Base-by-base conservation (phyloP, 92 coral and sea anemone species). In the Palythoa grandis region DNA sequence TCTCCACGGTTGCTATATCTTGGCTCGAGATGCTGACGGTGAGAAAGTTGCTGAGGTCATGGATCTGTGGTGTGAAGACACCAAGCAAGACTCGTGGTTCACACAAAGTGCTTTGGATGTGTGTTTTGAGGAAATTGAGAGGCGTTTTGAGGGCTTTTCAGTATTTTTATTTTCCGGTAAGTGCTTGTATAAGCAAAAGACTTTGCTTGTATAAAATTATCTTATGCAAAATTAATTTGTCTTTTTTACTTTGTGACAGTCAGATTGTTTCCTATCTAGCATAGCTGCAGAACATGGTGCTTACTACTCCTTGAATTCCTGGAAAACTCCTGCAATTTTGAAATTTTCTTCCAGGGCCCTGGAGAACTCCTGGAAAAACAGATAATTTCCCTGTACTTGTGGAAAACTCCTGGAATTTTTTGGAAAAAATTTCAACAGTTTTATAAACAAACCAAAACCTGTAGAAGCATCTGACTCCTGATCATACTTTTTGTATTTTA, bases 1-100 rank as follows among this genome's bases (percentile, higher is more conserved):
- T 37, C 74, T 80, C 47, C 85, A 80, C 16, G 85, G 85, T 24
- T 70, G 71, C 72, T 52, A 40, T 38, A 52, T 56, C 10, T 39
- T 61, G 54, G 74, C 74, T 9, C 20, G 58, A 43, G 52, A 63
- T 25, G 68, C 19, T 17, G 68, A 61, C 25, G 17, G 17, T 7
- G 68, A 17, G 20, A 61, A 61, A 61, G 68, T 61, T 17, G 29
- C 68, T 61, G 68, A 61, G 20, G 20, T 61, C 20, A 61, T 61
- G 20, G 68, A 61, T 22, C 68, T 61, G 23, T 61, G 68, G 68
- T 61, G 68, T 61, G 68, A 61, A 24, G 68, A 61, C 68, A 61
- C 68, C 1, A 61, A 61, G 20, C 68, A 61, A 61, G 68, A 61
- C 17, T 54, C 60, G 13, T 54, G 60, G 60, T 15, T 54, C 66